Evolutionary conservation across 2,113 vertebrate genomes (phyloP), one percentile per base, ranked within the genome.

Genomic region (Tachuris rubrigastra): DNA sequence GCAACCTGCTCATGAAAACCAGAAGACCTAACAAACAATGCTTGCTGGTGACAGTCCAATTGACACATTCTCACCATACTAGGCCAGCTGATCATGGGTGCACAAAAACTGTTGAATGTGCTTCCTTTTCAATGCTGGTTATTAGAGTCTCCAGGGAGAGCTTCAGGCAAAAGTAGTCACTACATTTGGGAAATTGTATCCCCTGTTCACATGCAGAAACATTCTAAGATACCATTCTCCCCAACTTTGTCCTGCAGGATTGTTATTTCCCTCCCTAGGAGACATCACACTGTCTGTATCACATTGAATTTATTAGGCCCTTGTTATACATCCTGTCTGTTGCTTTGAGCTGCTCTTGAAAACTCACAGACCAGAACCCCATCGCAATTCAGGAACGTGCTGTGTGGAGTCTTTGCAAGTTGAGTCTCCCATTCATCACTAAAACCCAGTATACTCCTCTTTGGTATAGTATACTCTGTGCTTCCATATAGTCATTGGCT

Each of bases 381-480:
- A 39, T 1, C 6, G 50, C 33, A 58, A 17, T 31, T 53, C 33
- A 65, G 11, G 31, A 71, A 73, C 10, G 5, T 21, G 13, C 8
- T 85, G 60, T 14, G 58, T 30, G 6, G 3, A 71, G 8, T 18
- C 24, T 28, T 82, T 77, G 50, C 18, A 74, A 72, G 12, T 41
- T 5, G 13, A 5, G 9, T 93, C 27, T 83, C 63, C 39, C 18
- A 27, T 15, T 67, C 4, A 2, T 9, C 52, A 3, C 17, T 28
- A n/a, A 71, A 86, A 11, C 6, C 15, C 1, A 0, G 5, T 30
- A 33, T 0, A 1, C 6, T 69, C 25, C n/a, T 59, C 19, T n/a
- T 52, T 56, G 14, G 6, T 77, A 22, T 4, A 6, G 15, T 14
- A 82, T 21, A 22, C 8, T 19, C 3, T 28, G 35, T 33, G 44